Evolutionary conservation across 2,113 vertebrate species (phyloP).

Genomic region (Cyanoliseus patagonus): DNA sequence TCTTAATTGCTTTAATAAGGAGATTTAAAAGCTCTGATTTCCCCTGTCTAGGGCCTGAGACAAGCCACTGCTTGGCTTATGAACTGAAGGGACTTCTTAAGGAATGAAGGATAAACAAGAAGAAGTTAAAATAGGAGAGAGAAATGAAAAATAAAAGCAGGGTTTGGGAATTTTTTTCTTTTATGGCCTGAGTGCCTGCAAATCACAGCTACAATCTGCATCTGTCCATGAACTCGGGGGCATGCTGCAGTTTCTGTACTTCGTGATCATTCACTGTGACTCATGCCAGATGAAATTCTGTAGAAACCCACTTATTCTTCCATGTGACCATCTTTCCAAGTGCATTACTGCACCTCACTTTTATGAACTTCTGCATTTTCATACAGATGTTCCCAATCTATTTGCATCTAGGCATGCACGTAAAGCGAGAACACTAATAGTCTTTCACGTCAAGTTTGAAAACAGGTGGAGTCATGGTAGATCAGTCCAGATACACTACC

Average conservation of each 20-base stretch:
- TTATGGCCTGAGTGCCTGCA: neutral
- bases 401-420: neutral
- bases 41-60: neutral
- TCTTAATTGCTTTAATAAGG: neutral
- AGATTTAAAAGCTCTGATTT: neutral
- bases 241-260: neutral
- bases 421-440: neutral
- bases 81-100: neutral
- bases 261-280: neutral
- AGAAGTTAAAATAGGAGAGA: neutral
- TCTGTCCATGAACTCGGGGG: neutral
- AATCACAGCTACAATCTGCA: neutral
- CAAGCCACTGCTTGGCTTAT: neutral
- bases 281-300: neutral
- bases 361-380: neutral
- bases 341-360: constrained; percentile 13
- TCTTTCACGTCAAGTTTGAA: neutral
- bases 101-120: neutral
- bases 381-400: neutral
- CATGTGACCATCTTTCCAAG: constrained; percentile 3
- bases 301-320: neutral
- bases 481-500: neutral
- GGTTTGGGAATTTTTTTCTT: neutral
- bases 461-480: neutral
- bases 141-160: neutral